A percentile compares a stretch with the other conserved stretches of the same genome.
These are phyloP conservation scores for Sclerurus mexicanus DNA, from an alignment of 2,113 vertebrate species.

Conservation along the genomic window DNA sequence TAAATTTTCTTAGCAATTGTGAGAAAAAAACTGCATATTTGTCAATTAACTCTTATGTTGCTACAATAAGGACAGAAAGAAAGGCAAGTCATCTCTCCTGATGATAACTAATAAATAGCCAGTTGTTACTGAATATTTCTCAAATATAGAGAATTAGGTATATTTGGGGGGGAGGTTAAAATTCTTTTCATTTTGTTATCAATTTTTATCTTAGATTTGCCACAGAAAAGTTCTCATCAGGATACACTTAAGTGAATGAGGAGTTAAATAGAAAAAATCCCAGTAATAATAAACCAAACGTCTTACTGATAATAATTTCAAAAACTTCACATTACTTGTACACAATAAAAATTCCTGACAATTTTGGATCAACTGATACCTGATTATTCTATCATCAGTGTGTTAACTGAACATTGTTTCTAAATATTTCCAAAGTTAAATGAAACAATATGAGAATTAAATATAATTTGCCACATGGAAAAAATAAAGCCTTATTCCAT, in stretches of 20 bases:
- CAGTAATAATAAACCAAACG: background rate
- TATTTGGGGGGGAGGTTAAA: background rate
- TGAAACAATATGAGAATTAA: background rate
- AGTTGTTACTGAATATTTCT: background rate
- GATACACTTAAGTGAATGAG: background rate
- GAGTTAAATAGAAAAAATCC: background rate
- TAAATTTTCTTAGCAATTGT: conserved; percentile 28
- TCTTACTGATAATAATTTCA: background rate
- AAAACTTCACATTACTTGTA: background rate
- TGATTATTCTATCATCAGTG: background rate
- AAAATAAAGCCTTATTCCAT: background rate
- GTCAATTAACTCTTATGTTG: conserved; percentile 16
- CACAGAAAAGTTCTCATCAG: background rate
- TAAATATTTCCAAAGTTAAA: background rate
- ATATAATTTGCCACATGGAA: background rate
- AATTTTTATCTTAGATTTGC: background rate
- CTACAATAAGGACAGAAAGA: background rate
- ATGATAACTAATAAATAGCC: background rate
- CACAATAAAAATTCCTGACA: background rate
- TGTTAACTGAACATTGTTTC: background rate
- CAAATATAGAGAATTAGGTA: background rate
- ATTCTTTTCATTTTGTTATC: background rate
- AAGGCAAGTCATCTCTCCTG: background rate
- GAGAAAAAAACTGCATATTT: background rate
- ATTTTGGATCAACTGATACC: background rate